These are phyloP conservation scores for Aleadryas rufinucha DNA, from an alignment of 2,113 vertebrate genomes.

Conservation along the genomic window DNA sequence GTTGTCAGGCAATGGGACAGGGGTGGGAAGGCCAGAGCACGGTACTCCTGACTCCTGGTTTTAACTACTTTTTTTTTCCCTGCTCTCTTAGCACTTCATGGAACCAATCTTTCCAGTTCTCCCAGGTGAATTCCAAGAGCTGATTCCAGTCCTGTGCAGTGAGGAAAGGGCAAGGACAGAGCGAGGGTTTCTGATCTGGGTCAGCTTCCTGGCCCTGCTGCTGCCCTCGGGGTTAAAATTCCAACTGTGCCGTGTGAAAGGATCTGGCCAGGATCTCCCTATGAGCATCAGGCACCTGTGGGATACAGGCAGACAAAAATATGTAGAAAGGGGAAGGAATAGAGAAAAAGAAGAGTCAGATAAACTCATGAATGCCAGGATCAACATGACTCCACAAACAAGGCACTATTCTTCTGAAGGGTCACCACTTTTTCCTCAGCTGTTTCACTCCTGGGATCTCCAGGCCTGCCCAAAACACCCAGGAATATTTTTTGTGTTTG, in stretches of 20 bases:
- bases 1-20: not conserved
- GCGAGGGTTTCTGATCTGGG: not conserved
- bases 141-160: not conserved
- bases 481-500: not conserved
- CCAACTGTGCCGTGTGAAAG: not conserved
- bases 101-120: not conserved
- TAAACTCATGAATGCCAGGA: not conserved
- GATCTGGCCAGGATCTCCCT: not conserved
- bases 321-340: not conserved
- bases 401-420: not conserved
- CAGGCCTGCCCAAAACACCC: not conserved
- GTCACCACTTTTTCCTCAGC: not conserved
- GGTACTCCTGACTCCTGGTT: not conserved
- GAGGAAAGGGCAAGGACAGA: not conserved
- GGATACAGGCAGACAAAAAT: not conserved
- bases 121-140: not conserved
- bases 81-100: not conserved
- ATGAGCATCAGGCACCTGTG: not conserved
- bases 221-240: not conserved
- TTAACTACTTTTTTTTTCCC: not conserved
- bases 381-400: not conserved
- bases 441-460: not conserved
- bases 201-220: not conserved
- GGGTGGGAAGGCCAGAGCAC: not conserved
- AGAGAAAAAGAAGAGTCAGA: not conserved